These are phyloP conservation scores for Helicoverpa armigera DNA, from an alignment of 1,140 invertebrate species.

Conservation along the genomic window DNA sequence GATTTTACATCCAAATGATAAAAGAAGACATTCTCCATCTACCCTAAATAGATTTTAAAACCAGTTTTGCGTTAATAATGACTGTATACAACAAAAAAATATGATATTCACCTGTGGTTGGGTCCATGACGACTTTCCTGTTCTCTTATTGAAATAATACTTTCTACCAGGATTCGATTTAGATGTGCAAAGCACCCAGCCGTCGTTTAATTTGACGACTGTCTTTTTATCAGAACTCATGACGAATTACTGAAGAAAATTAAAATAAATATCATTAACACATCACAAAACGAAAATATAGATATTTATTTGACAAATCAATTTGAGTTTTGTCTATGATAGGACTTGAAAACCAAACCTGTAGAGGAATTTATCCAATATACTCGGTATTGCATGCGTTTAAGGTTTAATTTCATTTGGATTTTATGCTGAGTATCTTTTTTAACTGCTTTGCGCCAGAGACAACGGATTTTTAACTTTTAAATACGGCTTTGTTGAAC, in stretches of 20 bases:
- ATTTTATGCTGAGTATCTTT: no score
- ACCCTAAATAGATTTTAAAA: constrained; percentile 2
- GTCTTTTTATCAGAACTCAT: constrained; percentile 73
- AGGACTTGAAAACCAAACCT: constrained; percentile 26
- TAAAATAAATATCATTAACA: constrained; percentile 55
- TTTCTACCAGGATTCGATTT: constrained; percentile 81
- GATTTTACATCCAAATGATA: constrained; percentile 8
- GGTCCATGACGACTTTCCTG: constrained; percentile 81
- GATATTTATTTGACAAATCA: constrained; percentile 58
- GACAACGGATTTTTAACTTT: neutral
- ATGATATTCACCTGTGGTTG: constrained; percentile 76
- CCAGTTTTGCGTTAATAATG: constrained; percentile 36
- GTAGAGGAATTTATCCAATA: neutral
- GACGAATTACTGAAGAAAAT: constrained; percentile 56
- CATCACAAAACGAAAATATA: constrained; percentile 50
- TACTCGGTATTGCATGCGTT: neutral
- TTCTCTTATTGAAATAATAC: constrained; percentile 82
- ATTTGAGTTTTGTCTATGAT: constrained; percentile 51
- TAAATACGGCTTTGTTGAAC: no score
- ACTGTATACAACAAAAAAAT: constrained; percentile 51
- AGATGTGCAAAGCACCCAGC: constrained; percentile 77
- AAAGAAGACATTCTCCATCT: neutral
- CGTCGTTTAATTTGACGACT: constrained; percentile 67
- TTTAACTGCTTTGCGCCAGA: neutral
- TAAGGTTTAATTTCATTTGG: neutral